These are phyloP conservation scores for Dendrocincla fuliginosa DNA, from an alignment of 2,797 vertebrate genomes.

Conservation along the genomic window DNA sequence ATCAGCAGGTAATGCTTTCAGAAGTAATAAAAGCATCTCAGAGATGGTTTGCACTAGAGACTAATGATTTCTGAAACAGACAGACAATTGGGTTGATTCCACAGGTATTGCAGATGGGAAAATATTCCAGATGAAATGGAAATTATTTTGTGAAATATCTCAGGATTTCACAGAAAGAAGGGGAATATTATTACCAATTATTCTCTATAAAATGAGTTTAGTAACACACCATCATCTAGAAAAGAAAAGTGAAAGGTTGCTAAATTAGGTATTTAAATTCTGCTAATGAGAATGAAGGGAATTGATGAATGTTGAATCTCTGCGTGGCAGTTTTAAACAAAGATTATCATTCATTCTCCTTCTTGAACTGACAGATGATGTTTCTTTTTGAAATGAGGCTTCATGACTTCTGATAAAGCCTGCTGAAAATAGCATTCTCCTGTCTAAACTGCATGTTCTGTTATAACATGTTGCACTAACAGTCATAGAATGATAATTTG, in stretches of 20 bases:
- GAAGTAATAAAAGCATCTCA: background rate
- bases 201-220: conserved; percentile 32
- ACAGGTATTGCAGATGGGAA: conserved; percentile 4
- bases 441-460: background rate
- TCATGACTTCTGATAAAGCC: conserved; percentile 2
- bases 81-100: conserved; percentile 34
- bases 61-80: conserved; percentile 18
- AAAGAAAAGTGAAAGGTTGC: conserved; percentile 42
- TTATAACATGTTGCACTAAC: background rate
- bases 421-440: conserved; percentile 17
- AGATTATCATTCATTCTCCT: conserved; percentile 31
- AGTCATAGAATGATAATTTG: background rate
- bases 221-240: conserved; percentile 39
- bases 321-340: conserved; percentile 45
- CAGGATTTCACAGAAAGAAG: conserved; percentile 10
- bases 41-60: background rate
- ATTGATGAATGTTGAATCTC: conserved; percentile 27
- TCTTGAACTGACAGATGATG: conserved; percentile 24
- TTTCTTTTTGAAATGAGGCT: background rate
- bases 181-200: conserved; percentile 45
- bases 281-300: conserved; percentile 46
- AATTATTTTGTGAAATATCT: conserved; percentile 28
- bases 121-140: conserved; percentile 9
- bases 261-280: conserved; percentile 49
- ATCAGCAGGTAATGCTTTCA: conserved; percentile 9